These are phyloP conservation scores for Enteromius trimaculatus DNA, from an alignment of 2,797 vertebrate genomes.

Conservation along the genomic window DNA sequence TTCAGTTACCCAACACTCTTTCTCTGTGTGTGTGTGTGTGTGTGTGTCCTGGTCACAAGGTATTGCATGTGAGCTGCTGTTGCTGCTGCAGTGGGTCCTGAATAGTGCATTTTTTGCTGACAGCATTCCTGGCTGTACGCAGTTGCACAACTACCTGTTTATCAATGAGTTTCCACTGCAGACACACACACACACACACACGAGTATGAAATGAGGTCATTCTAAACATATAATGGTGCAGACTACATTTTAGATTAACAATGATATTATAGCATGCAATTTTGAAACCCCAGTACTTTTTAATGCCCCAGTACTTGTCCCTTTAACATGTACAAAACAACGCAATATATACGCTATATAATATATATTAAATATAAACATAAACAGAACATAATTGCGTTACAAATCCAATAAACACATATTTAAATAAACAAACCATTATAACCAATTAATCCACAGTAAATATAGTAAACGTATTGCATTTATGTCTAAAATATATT, in stretches of 20 bases:
- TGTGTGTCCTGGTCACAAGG: conserved; percentile 53
- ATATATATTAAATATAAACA: not conserved
- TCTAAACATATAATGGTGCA: not conserved
- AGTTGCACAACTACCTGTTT: conserved; percentile 48
- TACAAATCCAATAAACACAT: not conserved
- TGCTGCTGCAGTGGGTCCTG: conserved; percentile 46
- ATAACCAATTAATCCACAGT: too few relatives aligned
- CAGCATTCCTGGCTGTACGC: conserved; percentile 28
- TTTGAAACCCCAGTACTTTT: too few relatives aligned
- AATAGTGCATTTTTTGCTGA: conserved; percentile 58
- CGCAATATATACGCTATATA: not conserved
- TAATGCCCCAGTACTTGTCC: not conserved
- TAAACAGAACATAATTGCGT: not conserved
- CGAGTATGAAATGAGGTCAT: not conserved
- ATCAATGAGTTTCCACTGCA: conserved; percentile 40
- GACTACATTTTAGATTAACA: not conserved
- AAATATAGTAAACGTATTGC: too few relatives aligned
- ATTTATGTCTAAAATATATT: not conserved
- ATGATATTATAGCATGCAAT: not conserved
- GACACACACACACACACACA: conserved; percentile 1
- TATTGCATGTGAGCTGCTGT: conserved; percentile 54
- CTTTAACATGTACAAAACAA: not conserved
- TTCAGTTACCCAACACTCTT: not conserved
- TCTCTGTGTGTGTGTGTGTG: not conserved
- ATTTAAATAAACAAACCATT: not conserved